Evolutionary conservation across 1,140 invertebrate species (phyloP), one percentile per base, ranked within the genome.

Genomic region (Formica selysi): DNA sequence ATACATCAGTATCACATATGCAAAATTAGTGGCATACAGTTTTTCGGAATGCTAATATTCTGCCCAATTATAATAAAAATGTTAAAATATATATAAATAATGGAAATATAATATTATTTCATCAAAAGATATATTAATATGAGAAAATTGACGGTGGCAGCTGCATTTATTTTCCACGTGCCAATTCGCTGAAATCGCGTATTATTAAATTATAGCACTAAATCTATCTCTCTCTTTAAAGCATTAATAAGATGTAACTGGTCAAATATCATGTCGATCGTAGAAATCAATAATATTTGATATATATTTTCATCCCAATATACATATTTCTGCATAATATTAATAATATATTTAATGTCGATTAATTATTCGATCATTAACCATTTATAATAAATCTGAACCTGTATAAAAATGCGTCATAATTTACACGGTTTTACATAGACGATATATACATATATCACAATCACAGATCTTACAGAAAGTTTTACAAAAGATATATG

Each of bases 131-230:
- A 68, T 67, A 67, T 67, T 19, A 80, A 80, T 38, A 68, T 54
- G 44, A 51, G 5, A 13, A 80, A 80, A 80, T 54, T n/a, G 4
- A 36, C 22, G 44, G 16, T 48, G 41, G 6, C 13, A 36, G 29
- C 13, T 13, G 44, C n/a, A 68, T 68, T 80, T 80, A 68, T 68
- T 80, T 80, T 68, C 32, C 62, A 68, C 10, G 2, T 26, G 16
- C 2, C 32, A 68, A 51, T 80, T 22, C 26, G n/a, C 8, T 54
- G 76, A 68, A 80, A 68, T 36, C 1, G 5, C 19, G 1, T 26
- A n/a, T 57, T 79, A 51, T 68, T 65, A 68, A 80, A 80, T 80
- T 80, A 68, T 38, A 54, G 3, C 2, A 38, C 41, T 38, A 67
- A 51, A 68, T 68, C 41, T n/a, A 41, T 65, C 1, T 79, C 41